Evolutionary conservation across 2,113 vertebrate species (phyloP), one percentile per base, ranked within the genome.

Genomic region (Psilopogon haemacephalus): DNA sequence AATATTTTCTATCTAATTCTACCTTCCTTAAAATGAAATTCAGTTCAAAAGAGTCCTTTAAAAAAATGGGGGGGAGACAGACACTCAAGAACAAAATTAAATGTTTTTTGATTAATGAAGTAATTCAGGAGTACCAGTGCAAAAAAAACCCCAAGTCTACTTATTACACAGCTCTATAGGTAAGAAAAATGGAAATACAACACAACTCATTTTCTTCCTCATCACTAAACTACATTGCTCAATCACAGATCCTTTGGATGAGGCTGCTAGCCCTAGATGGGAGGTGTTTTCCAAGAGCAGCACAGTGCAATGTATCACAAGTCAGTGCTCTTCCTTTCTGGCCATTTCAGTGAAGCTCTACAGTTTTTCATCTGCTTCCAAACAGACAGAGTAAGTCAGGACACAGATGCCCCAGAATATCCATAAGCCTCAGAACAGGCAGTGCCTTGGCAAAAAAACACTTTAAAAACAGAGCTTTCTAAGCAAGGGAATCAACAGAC

Each of bases 331-430:
- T 87, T 79, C 67, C 70, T 86, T 90, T 93, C 40, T 67, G 63
- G 44, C 19, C 40, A 37, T 26, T 65, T 94, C 74, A 89, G 2
- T 23, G 55, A 89, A 84, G 67, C 63, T 63, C 58, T 40, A 40
- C 32, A 44, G 40, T 67, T 94, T 80, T 50, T 89, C 40, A 18
- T 90, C 50, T 73, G 44, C 42, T 91, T 94, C 86, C 86, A 95
- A 85, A 85, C 50, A 75, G 67, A 79, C 42, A 69, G 92, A 93
- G 86, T 91, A 95, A 92, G 50, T 96, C 91, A 87, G 94, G 93
- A 92, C 96, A 95, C 9, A 3, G 55, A 92, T 93, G 63, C 37
- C 86, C 50, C 63, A 84, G 37, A 76, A 90, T 68, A 88, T 11
- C 54, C 4, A 33, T 15, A 84, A 44, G 44, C 59, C 63, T 83